Conservation (phyloP, 2,113 vertebrate genomes). For the Ceyx melanurus region DNA sequence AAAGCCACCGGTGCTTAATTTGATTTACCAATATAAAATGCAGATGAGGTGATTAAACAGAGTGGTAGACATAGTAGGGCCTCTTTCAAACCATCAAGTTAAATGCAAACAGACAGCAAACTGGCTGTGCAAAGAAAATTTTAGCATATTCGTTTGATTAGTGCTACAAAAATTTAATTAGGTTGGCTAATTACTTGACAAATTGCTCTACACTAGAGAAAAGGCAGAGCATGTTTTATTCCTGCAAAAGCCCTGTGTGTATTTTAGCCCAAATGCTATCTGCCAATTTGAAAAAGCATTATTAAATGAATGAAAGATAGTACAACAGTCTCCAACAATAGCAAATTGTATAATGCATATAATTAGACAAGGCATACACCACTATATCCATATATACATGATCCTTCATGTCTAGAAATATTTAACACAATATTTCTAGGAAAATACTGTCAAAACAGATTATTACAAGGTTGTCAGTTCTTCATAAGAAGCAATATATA, state of each 20-base stretch:
- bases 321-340: constrained; percentile 90
- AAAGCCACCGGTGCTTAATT: constrained; percentile 99
- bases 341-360: constrained; percentile 90
- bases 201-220: constrained; percentile 93
- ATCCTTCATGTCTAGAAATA: constrained; percentile 68
- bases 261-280: constrained; percentile 89
- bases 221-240: constrained; percentile 83
- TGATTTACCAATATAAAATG: constrained; percentile 99
- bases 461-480: constrained; percentile 67
- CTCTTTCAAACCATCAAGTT: constrained; percentile 98
- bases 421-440: constrained; percentile 71
- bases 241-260: constrained; percentile 79
- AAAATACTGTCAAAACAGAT: constrained; percentile 75
- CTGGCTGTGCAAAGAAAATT: constrained; percentile 95
- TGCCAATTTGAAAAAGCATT: constrained; percentile 95
- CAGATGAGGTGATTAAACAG: constrained; percentile 99
- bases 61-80: constrained; percentile 92
- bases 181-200: constrained; percentile 95
- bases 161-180: constrained; percentile 97
- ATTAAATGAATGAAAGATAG: constrained; percentile 98
- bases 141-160: constrained; percentile 99
- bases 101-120: constrained; percentile 96
- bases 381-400: constrained; percentile 82
- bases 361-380: constrained; percentile 86
- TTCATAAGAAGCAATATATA: constrained; percentile 68